Percentiles rank a stretch among this genome's conserved stretches.
Conservation (phyloP, 2,113 vertebrate genomes). For the Columba janthina region DNA sequence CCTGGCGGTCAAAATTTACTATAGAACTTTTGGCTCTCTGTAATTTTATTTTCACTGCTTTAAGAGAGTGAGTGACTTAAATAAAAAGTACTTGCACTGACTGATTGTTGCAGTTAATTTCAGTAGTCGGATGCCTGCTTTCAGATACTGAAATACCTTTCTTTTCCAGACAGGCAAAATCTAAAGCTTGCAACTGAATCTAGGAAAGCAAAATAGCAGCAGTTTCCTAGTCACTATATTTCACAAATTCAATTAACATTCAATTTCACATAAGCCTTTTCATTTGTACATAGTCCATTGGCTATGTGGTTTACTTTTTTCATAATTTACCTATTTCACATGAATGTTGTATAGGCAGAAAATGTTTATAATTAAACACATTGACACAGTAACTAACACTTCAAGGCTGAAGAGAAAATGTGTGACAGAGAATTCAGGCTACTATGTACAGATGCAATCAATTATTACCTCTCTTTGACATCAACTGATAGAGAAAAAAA, state of each 20-base stretch:
- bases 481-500: neutral
- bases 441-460: neutral
- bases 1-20: neutral
- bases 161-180: neutral
- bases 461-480: neutral
- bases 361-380: neutral
- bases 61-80: neutral
- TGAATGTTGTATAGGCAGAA: neutral
- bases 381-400: neutral
- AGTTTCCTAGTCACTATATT: neutral
- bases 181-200: neutral
- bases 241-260: neutral
- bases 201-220: neutral
- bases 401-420: neutral
- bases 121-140: neutral
- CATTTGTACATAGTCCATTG: neutral
- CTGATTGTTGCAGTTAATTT: neutral
- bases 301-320: neutral
- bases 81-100: neutral
- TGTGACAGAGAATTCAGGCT: neutral
- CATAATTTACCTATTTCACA: neutral
- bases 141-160: neutral
- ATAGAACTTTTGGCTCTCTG: neutral
- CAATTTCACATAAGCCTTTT: neutral
- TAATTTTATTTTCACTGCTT: neutral